Base-by-base conservation (phyloP, 53 echinoderm and acorn worm genomes). In the Patiria pectinifera region DNA sequence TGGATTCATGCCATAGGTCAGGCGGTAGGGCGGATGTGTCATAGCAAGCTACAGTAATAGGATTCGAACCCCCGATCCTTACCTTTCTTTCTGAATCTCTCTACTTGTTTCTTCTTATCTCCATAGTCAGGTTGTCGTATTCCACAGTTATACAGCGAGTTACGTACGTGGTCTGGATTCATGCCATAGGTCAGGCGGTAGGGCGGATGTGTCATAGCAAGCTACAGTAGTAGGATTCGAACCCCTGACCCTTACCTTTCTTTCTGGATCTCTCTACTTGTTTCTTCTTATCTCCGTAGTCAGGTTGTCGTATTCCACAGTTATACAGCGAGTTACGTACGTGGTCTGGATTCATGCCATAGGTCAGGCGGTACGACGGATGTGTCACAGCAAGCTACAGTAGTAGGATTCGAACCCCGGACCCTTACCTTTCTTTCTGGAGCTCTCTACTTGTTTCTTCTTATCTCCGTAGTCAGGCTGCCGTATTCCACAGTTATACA, bases 131-230 rank as follows among this genome's bases (percentile, higher is more conserved):
- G 94, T 47, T 93, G 92, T 25, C 97, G 91, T 76, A 95, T 94
- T 11, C 97, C 99, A 86, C 99, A 99, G 93, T 99, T 99, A 87
- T 84, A 95, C 6, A 97, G 89, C 0, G 99, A 96, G 70, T 97
- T 97, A n/a, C 99, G 87, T 3, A 99, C 96, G 84, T 99, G 99
- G 91, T 99, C 99, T 45, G 99, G 97, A 61, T 96, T 99, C 96
- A 96, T 99, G 23, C 99, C 99, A 82, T 93, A 97, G 81, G 93
- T 94, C 69, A 93, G 92, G 53, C 19, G 66, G 2, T 66, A 18
- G 13, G 66, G 4, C 2, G 19, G 66, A 53, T 53, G 53, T 18
- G 19, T 66, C 19, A 18, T 66, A 66, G 66, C 19, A 16, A 66
- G 66, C 19, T 66, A 66, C 66, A 66, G 66, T 11, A 74, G 74